These are phyloP conservation scores for Crossaster papposus DNA, from an alignment of 53 echinoderm and acorn worm genomes.

Conservation along the genomic window DNA sequence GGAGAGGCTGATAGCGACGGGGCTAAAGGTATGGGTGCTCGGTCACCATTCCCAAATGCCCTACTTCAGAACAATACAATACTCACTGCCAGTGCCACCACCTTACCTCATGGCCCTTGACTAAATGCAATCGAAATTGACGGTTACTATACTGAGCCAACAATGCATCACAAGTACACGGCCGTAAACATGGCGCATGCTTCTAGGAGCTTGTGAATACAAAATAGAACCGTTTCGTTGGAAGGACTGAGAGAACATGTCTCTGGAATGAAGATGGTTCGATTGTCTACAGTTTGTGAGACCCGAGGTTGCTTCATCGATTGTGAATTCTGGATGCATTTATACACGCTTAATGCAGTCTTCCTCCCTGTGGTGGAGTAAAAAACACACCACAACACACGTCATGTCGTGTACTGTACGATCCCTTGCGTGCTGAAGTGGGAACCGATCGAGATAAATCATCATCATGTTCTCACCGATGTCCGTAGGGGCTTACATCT, in stretches of 20 bases:
- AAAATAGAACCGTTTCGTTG: background rate
- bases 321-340: background rate
- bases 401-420: background rate
- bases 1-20: background rate
- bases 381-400: background rate
- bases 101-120: constrained; percentile 23
- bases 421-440: background rate
- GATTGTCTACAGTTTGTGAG: background rate
- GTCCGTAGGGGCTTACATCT: constrained; percentile 21
- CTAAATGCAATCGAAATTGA: constrained; percentile 5
- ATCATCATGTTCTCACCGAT: constrained; percentile 54
- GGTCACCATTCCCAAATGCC: background rate
- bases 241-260: constrained; percentile 28
- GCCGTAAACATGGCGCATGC: constrained; percentile 24
- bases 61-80: background rate
- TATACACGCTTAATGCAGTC: constrained; percentile 6
- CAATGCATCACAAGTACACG: background rate
- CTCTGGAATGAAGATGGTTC: background rate
- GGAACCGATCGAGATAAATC: background rate
- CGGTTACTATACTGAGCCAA: background rate
- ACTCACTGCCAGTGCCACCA: no score
- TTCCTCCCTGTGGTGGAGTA: background rate
- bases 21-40: background rate
- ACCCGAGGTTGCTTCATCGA: background rate
- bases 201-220: background rate